Evolutionary conservation across 2,797 vertebrate species (phyloP).

Genomic region (Mus minutoides): DNA sequence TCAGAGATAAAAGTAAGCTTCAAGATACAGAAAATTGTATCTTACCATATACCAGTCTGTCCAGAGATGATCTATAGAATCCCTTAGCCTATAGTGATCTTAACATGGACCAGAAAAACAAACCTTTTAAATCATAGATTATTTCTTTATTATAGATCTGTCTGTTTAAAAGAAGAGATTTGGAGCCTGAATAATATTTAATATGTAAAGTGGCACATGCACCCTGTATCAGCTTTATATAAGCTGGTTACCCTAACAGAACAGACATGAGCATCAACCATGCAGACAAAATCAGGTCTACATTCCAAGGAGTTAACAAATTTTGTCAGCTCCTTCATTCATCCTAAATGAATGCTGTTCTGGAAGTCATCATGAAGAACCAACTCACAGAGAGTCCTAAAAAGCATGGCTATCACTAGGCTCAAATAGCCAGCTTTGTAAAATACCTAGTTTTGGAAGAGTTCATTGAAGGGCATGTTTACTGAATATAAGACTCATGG

Average conservation of each 20-base stretch:
- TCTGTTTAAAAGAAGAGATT: not conserved
- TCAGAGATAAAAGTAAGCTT: not conserved
- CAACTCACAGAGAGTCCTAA: not conserved
- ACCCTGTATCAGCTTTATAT: not conserved
- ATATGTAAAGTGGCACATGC: fast-evolving
- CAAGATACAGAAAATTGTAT: not conserved
- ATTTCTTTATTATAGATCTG: not conserved
- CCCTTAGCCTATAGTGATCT: not conserved
- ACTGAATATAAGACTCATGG: no score
- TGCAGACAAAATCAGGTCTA: not conserved
- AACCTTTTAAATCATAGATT: not conserved
- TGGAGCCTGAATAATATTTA: not conserved
- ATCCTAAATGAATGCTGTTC: not conserved
- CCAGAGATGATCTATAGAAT: not conserved
- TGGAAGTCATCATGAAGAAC: not conserved
- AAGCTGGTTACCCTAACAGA: not conserved
- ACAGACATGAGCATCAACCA: not conserved
- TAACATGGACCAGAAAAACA: not conserved
- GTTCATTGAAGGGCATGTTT: not conserved
- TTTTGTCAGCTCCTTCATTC: not conserved
- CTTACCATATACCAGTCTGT: no score
- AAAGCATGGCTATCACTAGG: not conserved
- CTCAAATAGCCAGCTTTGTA: not conserved
- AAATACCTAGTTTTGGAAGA: not conserved
- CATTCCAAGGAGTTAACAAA: not conserved